Base-by-base conservation (phyloP, 2,888 invertebrate genomes). In the Ophioninae sp. region DNA sequence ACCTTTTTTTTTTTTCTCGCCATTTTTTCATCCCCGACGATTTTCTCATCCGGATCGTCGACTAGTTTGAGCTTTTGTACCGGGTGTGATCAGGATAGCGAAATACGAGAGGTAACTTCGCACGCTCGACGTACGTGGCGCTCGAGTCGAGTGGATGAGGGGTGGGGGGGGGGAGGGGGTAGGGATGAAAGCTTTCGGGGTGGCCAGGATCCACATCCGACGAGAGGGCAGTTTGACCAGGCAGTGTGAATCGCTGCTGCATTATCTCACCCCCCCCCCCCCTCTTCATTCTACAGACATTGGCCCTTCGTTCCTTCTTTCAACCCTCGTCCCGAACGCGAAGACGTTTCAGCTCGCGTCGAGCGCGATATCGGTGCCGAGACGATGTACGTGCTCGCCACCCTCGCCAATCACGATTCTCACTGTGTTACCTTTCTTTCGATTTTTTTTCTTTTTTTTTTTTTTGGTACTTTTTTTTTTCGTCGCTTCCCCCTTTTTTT, bases 71-170 rank as follows among this genome's bases (percentile, higher is more conserved):
- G 61, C 56, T 70, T 59, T n/a, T n/a, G 23, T 17, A 37, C n/a
- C 37, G 7, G 13, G 81, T 70, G 81, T 76, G 84, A 79, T 44
- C 75, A 84, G 17, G 67, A 62, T 81, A 76, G 72, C 79, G 81
- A 84, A 74, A 57, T 59, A 65, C 41, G 39, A 7, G 13, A 41
- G 39, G 70, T 64, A 56, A 56, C 57, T 67, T 23, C 59, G 23
- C 50, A 70, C 56, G 56, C 21, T 13, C 44, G 44, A 10, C 0
- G 13, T 44, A 44, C 44, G 44, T n/a, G n/a, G n/a, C n/a, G n/a
- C n/a, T n/a, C n/a, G n/a, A n/a, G n/a, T n/a, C n/a, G n/a, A n/a
- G 13, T 8, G 44, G 44, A 44, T 44, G 44, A n/a, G n/a, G n/a
- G n/a, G n/a, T n/a, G n/a, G n/a, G n/a, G n/a, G 44, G 13, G 13